phyloP scores from a whole-genome alignment of 2,797 vertebrate species.

The Pogonophryne albipinna region DNA sequence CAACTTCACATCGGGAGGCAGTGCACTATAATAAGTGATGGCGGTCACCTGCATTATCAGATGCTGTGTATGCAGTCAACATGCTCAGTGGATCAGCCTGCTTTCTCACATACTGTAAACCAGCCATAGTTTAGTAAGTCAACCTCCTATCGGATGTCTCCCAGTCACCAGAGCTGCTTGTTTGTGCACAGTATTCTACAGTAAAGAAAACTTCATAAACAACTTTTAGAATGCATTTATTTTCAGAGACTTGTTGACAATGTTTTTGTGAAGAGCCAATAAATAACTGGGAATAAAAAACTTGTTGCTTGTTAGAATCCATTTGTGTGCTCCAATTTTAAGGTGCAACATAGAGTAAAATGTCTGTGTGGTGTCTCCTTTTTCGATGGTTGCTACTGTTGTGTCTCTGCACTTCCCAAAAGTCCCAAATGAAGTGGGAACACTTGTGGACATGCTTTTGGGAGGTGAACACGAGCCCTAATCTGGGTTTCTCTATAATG shows the following conservation, averaged over 20 bases:
- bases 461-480: not conserved
- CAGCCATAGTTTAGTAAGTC: slow-evolving; percentile 60
- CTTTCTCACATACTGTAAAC: slow-evolving; percentile 52
- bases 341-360: not conserved
- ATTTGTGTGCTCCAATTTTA: not conserved
- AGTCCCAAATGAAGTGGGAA: not conserved
- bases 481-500: not conserved
- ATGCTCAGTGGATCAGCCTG: slow-evolving; percentile 2
- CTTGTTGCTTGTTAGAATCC: not conserved
- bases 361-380: not conserved
- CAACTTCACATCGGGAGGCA: not conserved
- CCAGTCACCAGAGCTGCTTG: slow-evolving; percentile 58
- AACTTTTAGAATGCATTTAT: slow-evolving; percentile 5
- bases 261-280: slow-evolving; percentile 1
- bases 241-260: not conserved
- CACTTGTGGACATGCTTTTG: not conserved
- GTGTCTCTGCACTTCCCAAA: not conserved
- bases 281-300: slow-evolving; percentile 16
- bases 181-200: slow-evolving; percentile 44
- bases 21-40: not conserved
- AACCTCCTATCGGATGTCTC: slow-evolving; percentile 44
- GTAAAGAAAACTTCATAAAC: slow-evolving; percentile 16
- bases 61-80: slow-evolving; percentile 21
- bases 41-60: slow-evolving; percentile 6
- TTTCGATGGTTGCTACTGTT: not conserved